Evolutionary conservation across 2,797 vertebrate genomes (phyloP).

Genomic region (Triplophysa bombifrons): DNA sequence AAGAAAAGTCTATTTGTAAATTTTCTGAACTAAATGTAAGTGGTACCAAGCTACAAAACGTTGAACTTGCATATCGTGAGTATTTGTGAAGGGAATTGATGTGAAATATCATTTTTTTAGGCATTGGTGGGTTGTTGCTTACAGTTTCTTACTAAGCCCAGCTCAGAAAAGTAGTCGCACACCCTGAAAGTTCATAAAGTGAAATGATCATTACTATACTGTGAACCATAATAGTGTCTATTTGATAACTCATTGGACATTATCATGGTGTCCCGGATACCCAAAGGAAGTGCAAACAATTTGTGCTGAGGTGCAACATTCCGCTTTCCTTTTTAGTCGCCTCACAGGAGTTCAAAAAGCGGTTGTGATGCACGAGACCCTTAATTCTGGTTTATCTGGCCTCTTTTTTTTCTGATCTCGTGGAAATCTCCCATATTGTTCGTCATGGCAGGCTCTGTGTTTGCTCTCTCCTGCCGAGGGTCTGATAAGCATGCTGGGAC

Average conservation of each 20-base stretch:
- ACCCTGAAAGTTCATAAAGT: too few species aligned
- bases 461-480: constrained; percentile 50
- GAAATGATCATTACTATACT: not conserved
- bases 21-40: not conserved
- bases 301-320: constrained; percentile 24
- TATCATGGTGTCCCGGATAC: not conserved
- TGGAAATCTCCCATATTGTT: constrained; percentile 60
- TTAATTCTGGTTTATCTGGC: constrained; percentile 33
- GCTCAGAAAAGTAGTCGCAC: too few species aligned
- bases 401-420: constrained; percentile 57
- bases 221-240: not conserved
- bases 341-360: constrained; percentile 21
- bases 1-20: not conserved
- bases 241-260: constrained; percentile 22
- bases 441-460: constrained; percentile 60
- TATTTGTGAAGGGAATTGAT: not conserved
- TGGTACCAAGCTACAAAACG: too few species aligned
- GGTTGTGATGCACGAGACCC: not conserved
- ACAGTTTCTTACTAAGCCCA: too few species aligned
- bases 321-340: not conserved
- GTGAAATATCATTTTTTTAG: not conserved
- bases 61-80: not conserved
- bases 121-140: too few species aligned
- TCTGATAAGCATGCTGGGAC: constrained; percentile 78
- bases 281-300: constrained; percentile 24